phyloP scores from a whole-genome alignment of 2,888 invertebrate species.

The Trileptium ribeirensis region DNA sequence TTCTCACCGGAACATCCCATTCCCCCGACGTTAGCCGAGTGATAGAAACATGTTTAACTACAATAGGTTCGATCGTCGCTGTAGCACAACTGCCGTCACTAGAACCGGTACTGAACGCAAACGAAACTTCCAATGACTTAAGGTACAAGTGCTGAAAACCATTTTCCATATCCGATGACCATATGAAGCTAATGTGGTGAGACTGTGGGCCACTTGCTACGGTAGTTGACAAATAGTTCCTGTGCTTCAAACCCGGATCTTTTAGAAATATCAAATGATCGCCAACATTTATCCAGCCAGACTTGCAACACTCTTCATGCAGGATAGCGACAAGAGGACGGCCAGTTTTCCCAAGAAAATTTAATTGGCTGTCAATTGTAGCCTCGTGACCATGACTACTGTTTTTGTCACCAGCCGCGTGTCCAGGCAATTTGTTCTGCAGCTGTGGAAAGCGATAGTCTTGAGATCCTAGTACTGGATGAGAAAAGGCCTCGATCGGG shows the following conservation, averaged over 20 bases:
- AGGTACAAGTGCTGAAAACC: background rate
- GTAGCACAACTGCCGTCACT: too few species aligned
- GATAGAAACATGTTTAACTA: too few species aligned
- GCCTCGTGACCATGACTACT: too few species aligned
- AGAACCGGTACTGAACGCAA: background rate
- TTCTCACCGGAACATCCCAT: constrained; percentile 76
- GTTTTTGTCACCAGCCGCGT: background rate
- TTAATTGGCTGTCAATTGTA: background rate
- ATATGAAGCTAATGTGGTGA: background rate
- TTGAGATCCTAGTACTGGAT: background rate
- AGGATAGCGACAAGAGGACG: background rate
- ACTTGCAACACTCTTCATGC: background rate
- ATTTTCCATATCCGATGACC: background rate
- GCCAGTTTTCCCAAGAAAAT: background rate
- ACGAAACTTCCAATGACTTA: background rate
- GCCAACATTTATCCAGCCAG: background rate
- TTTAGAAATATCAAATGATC: background rate
- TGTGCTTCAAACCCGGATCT: background rate
- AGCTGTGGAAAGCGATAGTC: too few species aligned
- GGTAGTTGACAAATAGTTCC: background rate
- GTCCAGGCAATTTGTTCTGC: too few species aligned
- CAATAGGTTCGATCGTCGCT: too few species aligned
- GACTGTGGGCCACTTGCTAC: background rate
- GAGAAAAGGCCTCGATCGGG: constrained; percentile 67
- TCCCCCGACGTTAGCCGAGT: constrained; percentile 68